Conservation (phyloP, 2,888 invertebrate genomes). For the Scaptomyza reducta region DNA sequence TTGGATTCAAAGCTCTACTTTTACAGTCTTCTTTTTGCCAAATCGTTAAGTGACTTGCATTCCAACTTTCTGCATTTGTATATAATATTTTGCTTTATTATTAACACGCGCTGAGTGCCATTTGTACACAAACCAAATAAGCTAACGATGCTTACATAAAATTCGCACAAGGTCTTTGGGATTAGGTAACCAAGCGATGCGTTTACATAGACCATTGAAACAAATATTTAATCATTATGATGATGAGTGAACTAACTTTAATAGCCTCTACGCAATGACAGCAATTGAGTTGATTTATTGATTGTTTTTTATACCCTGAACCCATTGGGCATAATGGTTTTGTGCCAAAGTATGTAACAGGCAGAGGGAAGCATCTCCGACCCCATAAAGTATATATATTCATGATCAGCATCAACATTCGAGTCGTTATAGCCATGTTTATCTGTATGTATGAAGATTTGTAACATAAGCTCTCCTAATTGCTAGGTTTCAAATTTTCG, state of each 20-base stretch:
- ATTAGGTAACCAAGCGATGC: conserved; percentile 42
- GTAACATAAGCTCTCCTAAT: no score
- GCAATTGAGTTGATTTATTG: conserved; percentile 41
- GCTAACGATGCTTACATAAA: conserved; percentile 28
- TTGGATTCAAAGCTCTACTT: no score
- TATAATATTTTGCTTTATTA: conserved; percentile 22
- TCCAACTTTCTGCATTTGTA: conserved; percentile 4
- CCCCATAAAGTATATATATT: no score
- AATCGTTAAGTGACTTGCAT: conserved; percentile 1
- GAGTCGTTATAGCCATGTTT: no score
- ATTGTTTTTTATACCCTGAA: conserved; percentile 26
- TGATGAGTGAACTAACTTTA: neutral
- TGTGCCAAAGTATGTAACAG: no score
- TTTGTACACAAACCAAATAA: conserved; percentile 21
- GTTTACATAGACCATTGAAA: conserved; percentile 15
- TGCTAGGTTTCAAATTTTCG: no score
- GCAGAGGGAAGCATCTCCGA: no score
- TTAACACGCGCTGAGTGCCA: conserved; percentile 59
- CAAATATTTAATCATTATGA: conserved; percentile 49
- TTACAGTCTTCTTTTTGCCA: neutral
- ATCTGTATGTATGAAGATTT: no score
- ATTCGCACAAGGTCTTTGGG: conserved; percentile 55
- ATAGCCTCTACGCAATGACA: conserved; percentile 26
- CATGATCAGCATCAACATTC: no score
- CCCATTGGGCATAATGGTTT: no score